Evolutionary conservation across 2,797 vertebrate genomes (phyloP).

Genomic region (Molossus molossus): DNA sequence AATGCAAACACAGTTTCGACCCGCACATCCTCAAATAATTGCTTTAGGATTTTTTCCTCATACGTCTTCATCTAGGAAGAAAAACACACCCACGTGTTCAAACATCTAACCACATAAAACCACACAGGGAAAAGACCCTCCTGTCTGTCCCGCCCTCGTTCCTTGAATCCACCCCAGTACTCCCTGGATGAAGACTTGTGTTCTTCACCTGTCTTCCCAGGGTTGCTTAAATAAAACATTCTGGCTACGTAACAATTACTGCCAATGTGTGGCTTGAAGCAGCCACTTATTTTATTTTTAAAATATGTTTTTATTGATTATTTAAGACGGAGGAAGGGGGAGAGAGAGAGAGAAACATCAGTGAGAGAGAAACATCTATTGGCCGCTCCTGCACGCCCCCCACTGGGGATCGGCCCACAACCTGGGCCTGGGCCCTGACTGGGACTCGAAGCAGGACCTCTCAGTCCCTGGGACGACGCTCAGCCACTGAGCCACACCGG

Average conservation of each 20-base stretch:
- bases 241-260: neutral
- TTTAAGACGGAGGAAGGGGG: no score
- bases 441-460: no score
- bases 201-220: neutral
- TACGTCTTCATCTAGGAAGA: neutral
- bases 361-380: no score
- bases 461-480: no score
- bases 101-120: neutral
- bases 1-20: constrained; percentile 40
- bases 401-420: no score
- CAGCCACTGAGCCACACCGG: no score
- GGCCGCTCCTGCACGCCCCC: no score
- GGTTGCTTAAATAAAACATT: neutral
- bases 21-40: constrained; percentile 41
- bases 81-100: neutral
- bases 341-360: no score
- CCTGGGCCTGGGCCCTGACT: no score
- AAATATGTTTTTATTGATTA: no score
- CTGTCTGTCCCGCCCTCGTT: neutral
- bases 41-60: neutral
- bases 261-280: neutral
- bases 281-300: neutral
- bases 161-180: neutral
- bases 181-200: neutral
- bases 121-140: neutral